Percentiles rank a stretch among this genome's conserved stretches.
These are phyloP conservation scores for Drepana arcuata DNA, from an alignment of 1,140 invertebrate species.

Conservation along the genomic window DNA sequence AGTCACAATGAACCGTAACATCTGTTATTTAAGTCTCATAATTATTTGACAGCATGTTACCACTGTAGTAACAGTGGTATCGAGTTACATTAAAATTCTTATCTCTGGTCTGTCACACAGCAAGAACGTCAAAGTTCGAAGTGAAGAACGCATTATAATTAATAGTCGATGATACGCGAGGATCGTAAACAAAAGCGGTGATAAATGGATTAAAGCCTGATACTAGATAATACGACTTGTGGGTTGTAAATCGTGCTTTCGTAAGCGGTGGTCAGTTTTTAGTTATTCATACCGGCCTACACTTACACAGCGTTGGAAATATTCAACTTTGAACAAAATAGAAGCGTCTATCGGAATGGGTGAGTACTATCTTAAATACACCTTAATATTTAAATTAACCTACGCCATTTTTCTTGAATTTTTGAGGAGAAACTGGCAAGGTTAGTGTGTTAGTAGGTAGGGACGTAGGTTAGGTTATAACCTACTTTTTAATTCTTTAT, in stretches of 20 bases:
- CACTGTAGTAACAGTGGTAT: conserved; percentile 41
- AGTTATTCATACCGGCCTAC: conserved; percentile 13
- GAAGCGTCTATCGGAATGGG: no score
- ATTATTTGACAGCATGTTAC: conserved; percentile 15
- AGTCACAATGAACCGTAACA: conserved; percentile 23
- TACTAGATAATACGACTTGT: conserved; percentile 60
- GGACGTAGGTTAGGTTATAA: no score
- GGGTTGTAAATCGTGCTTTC: conserved; percentile 61
- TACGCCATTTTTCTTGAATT: no score
- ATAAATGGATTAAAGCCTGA: conserved; percentile 68
- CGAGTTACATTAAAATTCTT: conserved; percentile 69
- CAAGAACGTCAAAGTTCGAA: conserved; percentile 69
- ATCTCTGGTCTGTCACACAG: conserved; percentile 67
- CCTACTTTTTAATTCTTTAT: no score
- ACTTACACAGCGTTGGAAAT: no score
- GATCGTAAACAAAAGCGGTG: conserved; percentile 69
- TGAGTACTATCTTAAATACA: no score
- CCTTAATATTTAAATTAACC: no score
- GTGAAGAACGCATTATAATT: conserved; percentile 68
- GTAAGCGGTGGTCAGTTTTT: conserved; percentile 41
- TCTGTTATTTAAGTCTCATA: conserved; percentile 16
- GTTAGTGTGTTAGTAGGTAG: no score
- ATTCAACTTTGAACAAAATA: no score
- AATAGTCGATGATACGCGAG: conserved; percentile 69
- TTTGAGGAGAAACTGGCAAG: no score